phyloP scores from a whole-genome alignment of 2,113 vertebrate species.

The Tachysurus vachellii region DNA sequence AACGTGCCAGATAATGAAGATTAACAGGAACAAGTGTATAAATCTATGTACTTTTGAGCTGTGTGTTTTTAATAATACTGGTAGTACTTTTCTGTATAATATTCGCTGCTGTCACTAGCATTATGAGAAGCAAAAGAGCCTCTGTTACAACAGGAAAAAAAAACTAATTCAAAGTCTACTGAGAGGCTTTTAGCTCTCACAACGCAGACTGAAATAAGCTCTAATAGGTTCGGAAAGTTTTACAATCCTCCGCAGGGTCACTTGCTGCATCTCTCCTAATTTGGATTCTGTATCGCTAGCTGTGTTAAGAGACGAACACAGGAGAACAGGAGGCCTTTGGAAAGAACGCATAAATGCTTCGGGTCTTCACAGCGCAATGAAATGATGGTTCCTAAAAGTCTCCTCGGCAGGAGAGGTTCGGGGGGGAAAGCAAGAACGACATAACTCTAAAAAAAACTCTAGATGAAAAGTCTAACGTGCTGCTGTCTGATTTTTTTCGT shows the following conservation, averaged over 20 bases:
- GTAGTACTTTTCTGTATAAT: not conserved
- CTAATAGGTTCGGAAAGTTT: not conserved
- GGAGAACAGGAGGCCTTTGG: not conserved
- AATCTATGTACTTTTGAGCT: not conserved
- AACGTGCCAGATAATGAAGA: not conserved
- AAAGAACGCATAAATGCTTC: not conserved
- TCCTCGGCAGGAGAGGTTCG: not conserved
- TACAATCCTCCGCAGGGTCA: not conserved
- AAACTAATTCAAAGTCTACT: not conserved
- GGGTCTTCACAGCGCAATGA: not conserved
- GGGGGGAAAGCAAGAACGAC: not conserved
- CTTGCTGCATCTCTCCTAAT: constrained; percentile 1
- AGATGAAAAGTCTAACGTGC: not conserved
- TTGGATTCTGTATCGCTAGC: not conserved
- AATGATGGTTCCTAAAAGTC: not conserved
- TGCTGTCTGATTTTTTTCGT: not conserved
- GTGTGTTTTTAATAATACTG: not conserved
- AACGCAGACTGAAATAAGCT: not conserved
- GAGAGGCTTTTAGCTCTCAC: not conserved
- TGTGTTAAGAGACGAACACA: not conserved
- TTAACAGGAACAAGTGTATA: not conserved
- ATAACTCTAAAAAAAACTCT: not conserved
- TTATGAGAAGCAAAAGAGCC: not conserved
- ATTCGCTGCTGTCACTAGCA: not conserved
- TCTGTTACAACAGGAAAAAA: not conserved